Percentiles rank a stretch among this genome's conserved stretches.
These are phyloP conservation scores for Lota lota DNA, from an alignment of 2,113 vertebrate species.

Conservation along the genomic window DNA sequence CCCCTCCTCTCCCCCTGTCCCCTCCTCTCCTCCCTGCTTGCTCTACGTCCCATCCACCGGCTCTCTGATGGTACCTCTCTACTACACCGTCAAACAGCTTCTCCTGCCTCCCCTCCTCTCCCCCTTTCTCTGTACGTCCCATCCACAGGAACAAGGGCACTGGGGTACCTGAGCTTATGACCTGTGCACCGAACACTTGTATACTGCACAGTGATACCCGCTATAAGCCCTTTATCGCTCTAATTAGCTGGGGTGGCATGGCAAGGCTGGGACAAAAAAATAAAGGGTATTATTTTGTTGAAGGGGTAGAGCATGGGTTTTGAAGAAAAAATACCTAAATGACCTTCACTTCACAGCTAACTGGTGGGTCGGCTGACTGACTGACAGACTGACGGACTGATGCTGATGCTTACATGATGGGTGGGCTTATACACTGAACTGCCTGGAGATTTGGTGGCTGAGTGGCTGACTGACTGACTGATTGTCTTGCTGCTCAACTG, in stretches of 20 bases:
- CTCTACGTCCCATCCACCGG: too few relatives aligned
- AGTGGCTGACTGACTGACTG: background rate
- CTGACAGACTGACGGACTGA: background rate
- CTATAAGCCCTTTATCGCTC: constrained; percentile 68
- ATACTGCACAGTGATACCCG: constrained; percentile 64
- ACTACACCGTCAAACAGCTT: too few relatives aligned
- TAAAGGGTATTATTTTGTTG: background rate
- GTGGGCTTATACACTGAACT: background rate
- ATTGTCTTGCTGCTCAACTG: background rate
- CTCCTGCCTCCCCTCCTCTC: too few relatives aligned
- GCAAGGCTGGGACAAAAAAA: constrained; percentile 50
- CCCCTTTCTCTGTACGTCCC: too few relatives aligned
- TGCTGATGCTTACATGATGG: background rate
- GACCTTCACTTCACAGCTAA: background rate
- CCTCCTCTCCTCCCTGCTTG: too few relatives aligned
- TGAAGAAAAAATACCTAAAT: too few relatives aligned
- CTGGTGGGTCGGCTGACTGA: background rate
- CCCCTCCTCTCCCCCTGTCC: too few relatives aligned
- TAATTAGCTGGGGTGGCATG: constrained; percentile 66
- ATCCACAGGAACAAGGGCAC: constrained; percentile 36
- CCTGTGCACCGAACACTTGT: constrained; percentile 58
- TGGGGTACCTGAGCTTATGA: constrained; percentile 41
- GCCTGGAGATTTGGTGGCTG: background rate
- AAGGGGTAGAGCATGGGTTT: too few relatives aligned
- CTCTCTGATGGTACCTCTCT: too few relatives aligned